Percentiles rank a stretch among this genome's conserved stretches.
These are phyloP conservation scores for Crenichthys baileyi DNA, from an alignment of 2,797 vertebrate species.

Conservation along the genomic window DNA sequence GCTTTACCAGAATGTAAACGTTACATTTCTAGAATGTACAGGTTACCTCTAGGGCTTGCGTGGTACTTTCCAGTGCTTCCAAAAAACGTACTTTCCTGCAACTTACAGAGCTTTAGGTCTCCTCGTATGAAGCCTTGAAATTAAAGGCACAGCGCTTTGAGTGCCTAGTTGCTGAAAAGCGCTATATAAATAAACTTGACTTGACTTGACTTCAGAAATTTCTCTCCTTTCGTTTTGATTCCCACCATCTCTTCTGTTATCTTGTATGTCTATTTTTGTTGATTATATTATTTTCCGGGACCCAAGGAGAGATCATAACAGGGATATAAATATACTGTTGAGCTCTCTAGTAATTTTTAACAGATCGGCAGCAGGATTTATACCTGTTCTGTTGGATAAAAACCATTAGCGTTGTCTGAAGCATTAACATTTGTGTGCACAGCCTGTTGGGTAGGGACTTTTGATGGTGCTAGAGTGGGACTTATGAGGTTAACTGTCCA, in stretches of 20 bases:
- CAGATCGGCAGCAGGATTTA: constrained; percentile 13
- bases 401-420: constrained; percentile 5
- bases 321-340: not conserved
- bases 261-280: not conserved
- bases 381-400: not conserved
- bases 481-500: constrained; percentile 57
- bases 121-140: not conserved
- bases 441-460: constrained; percentile 22
- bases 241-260: not conserved
- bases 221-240: not conserved
- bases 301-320: not conserved
- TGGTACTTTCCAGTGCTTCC: too few species aligned
- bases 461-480: constrained; percentile 22
- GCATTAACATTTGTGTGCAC: constrained; percentile 5
- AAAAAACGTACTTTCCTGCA: too few species aligned
- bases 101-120: not conserved
- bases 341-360: not conserved
- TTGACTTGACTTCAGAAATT: too few species aligned
- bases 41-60: too few species aligned
- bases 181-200: too few species aligned
- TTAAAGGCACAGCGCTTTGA: too few species aligned
- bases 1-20: too few species aligned
- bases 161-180: too few species aligned
- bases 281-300: not conserved
- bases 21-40: too few species aligned